A percentile compares a stretch with the other conserved stretches of the same genome.
Evolutionary conservation across 2,113 vertebrate genomes (phyloP).

Genomic region (Alouatta palliata): DNA sequence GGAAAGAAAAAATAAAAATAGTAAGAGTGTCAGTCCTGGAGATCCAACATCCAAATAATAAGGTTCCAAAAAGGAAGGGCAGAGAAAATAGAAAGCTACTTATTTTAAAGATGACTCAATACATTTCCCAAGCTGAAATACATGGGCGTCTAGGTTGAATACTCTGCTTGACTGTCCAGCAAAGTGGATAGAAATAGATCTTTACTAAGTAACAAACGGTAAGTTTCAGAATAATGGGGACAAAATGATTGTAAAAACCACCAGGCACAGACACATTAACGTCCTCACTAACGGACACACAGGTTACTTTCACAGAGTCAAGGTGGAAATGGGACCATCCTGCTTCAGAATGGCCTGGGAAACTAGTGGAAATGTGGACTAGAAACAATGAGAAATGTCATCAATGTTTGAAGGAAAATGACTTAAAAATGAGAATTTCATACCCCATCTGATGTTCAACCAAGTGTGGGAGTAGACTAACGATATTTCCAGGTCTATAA

Average conservation of each 20-base stretch:
- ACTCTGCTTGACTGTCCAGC: neutral
- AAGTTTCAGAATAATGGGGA: neutral
- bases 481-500: neutral
- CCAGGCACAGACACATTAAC: neutral
- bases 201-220: rapidly evolving
- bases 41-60: neutral
- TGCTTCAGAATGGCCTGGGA: neutral
- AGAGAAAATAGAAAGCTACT: neutral
- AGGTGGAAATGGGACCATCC: neutral
- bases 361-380: neutral
- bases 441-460: neutral
- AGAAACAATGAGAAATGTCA: neutral
- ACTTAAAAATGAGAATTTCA: neutral
- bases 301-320: neutral
- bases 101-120: neutral
- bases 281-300: rapidly evolving
- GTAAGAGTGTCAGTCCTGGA: neutral
- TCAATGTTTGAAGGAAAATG: neutral
- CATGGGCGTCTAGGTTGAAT: neutral
- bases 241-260: neutral
- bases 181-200: neutral
- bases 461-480: neutral
- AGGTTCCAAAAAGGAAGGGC: neutral
- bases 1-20: neutral
- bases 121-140: neutral